A percentile compares a stretch with the other conserved stretches of the same genome.
These are phyloP conservation scores for Serinus canaria DNA, from an alignment of 2,113 vertebrate genomes.

Conservation along the genomic window DNA sequence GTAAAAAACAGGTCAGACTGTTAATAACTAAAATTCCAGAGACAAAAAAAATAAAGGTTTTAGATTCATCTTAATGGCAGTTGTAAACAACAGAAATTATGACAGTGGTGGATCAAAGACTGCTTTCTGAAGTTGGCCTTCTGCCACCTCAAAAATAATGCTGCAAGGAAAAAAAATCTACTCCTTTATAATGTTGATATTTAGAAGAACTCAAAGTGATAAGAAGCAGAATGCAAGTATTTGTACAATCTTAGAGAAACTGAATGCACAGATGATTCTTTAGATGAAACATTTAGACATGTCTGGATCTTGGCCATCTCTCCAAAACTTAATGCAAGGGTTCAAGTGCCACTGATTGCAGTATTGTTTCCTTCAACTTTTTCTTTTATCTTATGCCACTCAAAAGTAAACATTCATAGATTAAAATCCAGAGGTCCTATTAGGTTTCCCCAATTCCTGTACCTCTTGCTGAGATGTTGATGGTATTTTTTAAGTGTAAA, in stretches of 20 bases:
- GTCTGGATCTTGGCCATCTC: not conserved
- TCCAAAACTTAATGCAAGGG: not conserved
- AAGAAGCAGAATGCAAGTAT: not conserved
- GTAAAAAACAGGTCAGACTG: not conserved
- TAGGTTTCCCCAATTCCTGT: not conserved
- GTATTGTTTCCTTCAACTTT: not conserved
- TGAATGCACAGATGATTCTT: not conserved
- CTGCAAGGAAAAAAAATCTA: not conserved
- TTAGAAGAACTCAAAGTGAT: not conserved
- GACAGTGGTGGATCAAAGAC: not conserved
- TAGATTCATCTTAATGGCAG: not conserved
- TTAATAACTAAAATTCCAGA: not conserved
- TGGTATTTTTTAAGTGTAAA: not conserved
- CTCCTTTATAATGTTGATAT: not conserved
- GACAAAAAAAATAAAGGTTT: not conserved
- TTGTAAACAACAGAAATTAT: not conserved
- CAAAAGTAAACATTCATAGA: not conserved
- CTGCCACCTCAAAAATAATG: not conserved
- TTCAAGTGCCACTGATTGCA: not conserved
- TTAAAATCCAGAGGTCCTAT: not conserved
- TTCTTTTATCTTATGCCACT: not conserved
- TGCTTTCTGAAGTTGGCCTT: not conserved
- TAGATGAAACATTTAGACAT: not conserved
- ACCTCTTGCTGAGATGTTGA: not conserved
- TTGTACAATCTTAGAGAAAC: not conserved